These are phyloP conservation scores for Napeogenes sylphis DNA, from an alignment of 2,888 invertebrate genomes.

Conservation along the genomic window DNA sequence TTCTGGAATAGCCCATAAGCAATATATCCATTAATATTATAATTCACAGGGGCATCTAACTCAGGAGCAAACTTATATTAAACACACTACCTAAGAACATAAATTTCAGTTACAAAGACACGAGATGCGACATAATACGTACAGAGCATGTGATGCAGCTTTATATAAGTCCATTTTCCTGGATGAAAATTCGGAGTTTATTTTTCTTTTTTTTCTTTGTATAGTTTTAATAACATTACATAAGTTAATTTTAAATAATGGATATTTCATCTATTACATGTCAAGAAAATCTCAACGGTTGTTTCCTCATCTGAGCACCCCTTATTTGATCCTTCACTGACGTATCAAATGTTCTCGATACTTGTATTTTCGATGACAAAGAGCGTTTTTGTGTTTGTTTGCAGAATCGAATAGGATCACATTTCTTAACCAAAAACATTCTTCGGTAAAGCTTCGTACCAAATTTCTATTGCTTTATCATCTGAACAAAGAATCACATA, in stretches of 20 bases:
- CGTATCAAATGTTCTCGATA: conserved; percentile 1
- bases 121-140: background rate
- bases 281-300: background rate
- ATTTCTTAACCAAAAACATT: background rate
- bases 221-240: no score
- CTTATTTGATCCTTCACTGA: conserved; percentile 3
- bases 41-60: conserved; percentile 7
- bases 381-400: background rate
- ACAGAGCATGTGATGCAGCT: background rate
- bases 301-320: background rate
- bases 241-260: no score
- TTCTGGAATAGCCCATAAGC: background rate
- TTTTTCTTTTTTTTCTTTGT: no score
- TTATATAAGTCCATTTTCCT: background rate
- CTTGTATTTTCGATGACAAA: conserved; percentile 1
- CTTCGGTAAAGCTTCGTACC: background rate
- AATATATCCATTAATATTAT: background rate
- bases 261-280: no score
- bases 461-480: background rate
- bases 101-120: background rate
- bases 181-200: no score
- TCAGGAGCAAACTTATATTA: background rate
- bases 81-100: background rate
- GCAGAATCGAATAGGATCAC: background rate
- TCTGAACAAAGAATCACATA: background rate